Conservation (phyloP, 2,888 invertebrate genomes). For the Agrotis ipsilon region DNA sequence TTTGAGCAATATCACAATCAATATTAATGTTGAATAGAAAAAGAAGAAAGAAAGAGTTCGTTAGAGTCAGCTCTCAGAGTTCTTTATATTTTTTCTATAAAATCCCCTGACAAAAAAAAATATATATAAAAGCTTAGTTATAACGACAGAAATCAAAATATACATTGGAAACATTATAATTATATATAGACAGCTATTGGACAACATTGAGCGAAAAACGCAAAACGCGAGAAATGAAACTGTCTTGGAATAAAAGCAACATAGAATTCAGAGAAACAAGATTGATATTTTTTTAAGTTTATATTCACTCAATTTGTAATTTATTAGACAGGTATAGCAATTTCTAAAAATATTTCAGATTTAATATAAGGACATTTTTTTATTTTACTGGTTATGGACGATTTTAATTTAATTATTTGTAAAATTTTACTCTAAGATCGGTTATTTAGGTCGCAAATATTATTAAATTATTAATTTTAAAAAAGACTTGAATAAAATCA, state of each 20-base stretch:
- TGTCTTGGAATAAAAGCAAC: no score
- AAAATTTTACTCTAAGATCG: neutral
- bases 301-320: conserved; percentile 9
- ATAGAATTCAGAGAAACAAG: neutral
- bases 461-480: neutral
- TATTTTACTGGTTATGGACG: conserved; percentile 23
- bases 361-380: neutral
- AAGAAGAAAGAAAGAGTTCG: no score
- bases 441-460: neutral
- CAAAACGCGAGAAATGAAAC: neutral
- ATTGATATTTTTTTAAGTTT: neutral
- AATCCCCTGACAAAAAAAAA: conserved; percentile 14
- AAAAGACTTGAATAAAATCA: conserved; percentile 6
- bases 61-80: no score
- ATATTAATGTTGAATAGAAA: no score
- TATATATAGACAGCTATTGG: neutral
- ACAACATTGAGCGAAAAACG: conserved; percentile 16
- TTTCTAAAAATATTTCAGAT: conserved; percentile 23
- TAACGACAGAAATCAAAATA: conserved; percentile 20
- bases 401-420: conserved; percentile 2
- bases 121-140: neutral
- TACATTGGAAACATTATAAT: neutral
- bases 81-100: no score
- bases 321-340: neutral
- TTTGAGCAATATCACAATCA: no score